A percentile compares a stretch with the other conserved stretches of the same genome.
phyloP scores from a whole-genome alignment of 2,888 invertebrate genomes.

The Eledona agricola region DNA sequence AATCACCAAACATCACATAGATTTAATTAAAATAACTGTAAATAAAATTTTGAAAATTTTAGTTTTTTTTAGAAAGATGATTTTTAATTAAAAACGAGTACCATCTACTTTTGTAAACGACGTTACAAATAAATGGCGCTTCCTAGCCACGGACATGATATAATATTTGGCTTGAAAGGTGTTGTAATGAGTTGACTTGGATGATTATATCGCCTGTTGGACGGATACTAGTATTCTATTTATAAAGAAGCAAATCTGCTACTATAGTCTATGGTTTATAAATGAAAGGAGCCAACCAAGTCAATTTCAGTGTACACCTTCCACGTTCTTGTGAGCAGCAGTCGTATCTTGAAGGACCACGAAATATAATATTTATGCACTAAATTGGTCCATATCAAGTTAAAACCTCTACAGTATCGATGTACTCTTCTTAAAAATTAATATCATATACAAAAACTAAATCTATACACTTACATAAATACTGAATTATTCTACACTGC shows the following conservation, averaged over 20 bases:
- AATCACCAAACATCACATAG: no score
- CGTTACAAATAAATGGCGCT: slow-evolving; percentile 23
- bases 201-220: slow-evolving; percentile 49
- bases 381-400: slow-evolving; percentile 55
- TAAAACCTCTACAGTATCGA: slow-evolving; percentile 47
- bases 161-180: slow-evolving; percentile 23
- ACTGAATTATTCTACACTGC: slow-evolving; percentile 52
- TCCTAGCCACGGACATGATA: slow-evolving; percentile 32
- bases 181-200: slow-evolving; percentile 24
- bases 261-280: slow-evolving; percentile 39
- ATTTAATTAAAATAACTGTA: neutral
- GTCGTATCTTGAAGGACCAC: slow-evolving; percentile 39
- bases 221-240: slow-evolving; percentile 58
- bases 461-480: slow-evolving; percentile 57
- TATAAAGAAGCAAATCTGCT: slow-evolving; percentile 46
- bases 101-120: no score
- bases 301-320: slow-evolving; percentile 40
- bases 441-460: slow-evolving; percentile 56
- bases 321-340: slow-evolving; percentile 39
- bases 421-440: slow-evolving; percentile 51
- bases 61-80: slow-evolving; percentile 16
- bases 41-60: slow-evolving; percentile 7
- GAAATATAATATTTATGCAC: slow-evolving; percentile 39
- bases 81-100: slow-evolving; percentile 18
- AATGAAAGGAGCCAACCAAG: slow-evolving; percentile 42